Evolutionary conservation across 37 sponge, comb jelly and placozoan species (phyloP).

Genomic region (Cliona cf. orientalis): DNA sequence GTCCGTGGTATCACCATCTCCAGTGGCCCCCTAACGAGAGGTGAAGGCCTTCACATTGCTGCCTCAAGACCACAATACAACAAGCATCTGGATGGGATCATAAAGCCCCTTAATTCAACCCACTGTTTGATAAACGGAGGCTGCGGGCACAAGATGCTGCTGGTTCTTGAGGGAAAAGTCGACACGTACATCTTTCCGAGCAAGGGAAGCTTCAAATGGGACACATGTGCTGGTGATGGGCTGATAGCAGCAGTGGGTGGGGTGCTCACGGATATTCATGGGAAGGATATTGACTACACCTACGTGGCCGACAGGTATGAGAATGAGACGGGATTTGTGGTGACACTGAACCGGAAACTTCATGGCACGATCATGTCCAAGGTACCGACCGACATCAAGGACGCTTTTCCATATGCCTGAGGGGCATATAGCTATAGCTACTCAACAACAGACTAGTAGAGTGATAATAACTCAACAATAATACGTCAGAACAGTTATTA

Average conservation of each 20-base stretch:
- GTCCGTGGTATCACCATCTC: conserved; percentile 46
- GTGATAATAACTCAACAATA: too few relatives aligned
- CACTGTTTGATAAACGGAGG: conserved; percentile 75
- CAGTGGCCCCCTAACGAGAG: neutral
- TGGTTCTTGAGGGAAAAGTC: conserved; percentile 81
- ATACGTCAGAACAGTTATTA: too few relatives aligned
- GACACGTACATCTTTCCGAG: conserved; percentile 88
- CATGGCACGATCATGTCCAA: too few relatives aligned
- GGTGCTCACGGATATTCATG: conserved; percentile 77
- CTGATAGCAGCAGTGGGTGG: conserved; percentile 80
- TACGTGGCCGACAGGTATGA: conserved; percentile 9
- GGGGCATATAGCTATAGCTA: too few relatives aligned
- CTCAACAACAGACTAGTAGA: too few relatives aligned
- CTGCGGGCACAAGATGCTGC: conserved; percentile 87
- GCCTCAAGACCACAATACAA: conserved; percentile 74
- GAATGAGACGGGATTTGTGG: conserved; percentile 30
- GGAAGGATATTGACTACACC: conserved; percentile 54
- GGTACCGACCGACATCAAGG: too few relatives aligned
- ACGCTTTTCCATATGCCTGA: too few relatives aligned
- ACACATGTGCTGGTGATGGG: conserved; percentile 94
- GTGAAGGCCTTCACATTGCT: conserved; percentile 22
- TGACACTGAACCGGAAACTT: too few relatives aligned
- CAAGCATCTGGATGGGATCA: conserved; percentile 26
- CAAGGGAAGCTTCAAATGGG: conserved; percentile 93
- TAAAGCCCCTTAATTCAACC: conserved; percentile 47